These are phyloP conservation scores for Gandaritis pyraliata DNA, from an alignment of 2,888 invertebrate species.

Conservation along the genomic window DNA sequence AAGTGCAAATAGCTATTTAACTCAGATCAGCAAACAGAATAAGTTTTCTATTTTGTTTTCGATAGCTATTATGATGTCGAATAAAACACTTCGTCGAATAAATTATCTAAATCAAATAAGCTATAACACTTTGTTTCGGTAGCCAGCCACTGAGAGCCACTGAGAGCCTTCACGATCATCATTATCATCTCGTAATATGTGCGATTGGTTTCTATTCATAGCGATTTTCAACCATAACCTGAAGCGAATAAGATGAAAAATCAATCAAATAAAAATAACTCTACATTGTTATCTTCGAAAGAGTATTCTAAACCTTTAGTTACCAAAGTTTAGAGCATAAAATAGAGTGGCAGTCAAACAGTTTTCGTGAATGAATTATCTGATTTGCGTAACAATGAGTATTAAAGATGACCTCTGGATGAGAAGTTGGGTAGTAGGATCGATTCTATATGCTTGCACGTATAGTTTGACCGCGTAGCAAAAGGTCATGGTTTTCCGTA, in stretches of 20 bases:
- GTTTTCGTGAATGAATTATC: constrained; percentile 11
- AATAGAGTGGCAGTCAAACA: not conserved
- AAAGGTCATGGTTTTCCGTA: constrained; percentile 1
- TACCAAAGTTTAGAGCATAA: constrained; percentile 12
- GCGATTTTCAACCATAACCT: constrained; percentile 18
- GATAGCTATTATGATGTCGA: constrained; percentile 2
- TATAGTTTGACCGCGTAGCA: constrained; percentile 11
- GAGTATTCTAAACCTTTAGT: constrained; percentile 15
- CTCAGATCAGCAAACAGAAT: no score
- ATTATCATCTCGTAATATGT: constrained; percentile 35
- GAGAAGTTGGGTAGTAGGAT: constrained; percentile 21
- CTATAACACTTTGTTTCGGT: constrained; percentile 20
- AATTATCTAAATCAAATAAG: constrained; percentile 14
- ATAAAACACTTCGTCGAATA: constrained; percentile 12
- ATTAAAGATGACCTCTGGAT: constrained; percentile 28
- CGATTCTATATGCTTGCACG: constrained; percentile 22
- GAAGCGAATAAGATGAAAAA: not conserved
- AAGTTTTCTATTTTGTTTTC: no score
- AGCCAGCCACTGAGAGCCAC: constrained; percentile 24
- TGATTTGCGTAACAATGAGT: constrained; percentile 34
- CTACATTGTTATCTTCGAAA: not conserved
- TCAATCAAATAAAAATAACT: not conserved
- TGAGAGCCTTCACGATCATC: constrained; percentile 24
- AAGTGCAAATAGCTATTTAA: no score
- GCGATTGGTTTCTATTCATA: constrained; percentile 9